Evolutionary conservation across 2,797 vertebrate species (phyloP).

Genomic region (Dermochelys coriacea): DNA sequence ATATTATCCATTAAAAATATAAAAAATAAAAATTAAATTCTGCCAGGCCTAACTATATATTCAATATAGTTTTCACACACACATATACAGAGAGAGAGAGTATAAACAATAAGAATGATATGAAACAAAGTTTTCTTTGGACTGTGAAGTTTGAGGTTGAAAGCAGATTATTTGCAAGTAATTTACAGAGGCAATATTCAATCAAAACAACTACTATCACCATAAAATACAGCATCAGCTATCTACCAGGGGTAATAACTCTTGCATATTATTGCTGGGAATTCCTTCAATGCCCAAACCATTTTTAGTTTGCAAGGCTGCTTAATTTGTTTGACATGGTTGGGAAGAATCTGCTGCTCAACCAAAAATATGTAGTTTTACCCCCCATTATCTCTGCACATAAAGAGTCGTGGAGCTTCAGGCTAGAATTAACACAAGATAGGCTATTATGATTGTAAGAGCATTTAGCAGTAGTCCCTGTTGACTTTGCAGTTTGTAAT

Average conservation of each 20-base stretch:
- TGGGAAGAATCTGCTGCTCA: constrained; percentile 73
- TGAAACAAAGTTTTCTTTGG: constrained; percentile 31
- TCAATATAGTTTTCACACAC: neutral
- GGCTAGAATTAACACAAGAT: constrained; percentile 88
- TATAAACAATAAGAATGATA: neutral
- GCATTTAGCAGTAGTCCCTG: constrained; percentile 82
- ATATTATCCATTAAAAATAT: neutral
- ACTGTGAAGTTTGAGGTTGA: constrained; percentile 45
- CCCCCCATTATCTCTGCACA: constrained; percentile 82
- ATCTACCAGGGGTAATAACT: constrained; percentile 84
- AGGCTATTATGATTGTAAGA: constrained; percentile 84
- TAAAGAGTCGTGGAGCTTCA: constrained; percentile 82
- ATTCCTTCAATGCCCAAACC: constrained; percentile 80
- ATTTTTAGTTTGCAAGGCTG: constrained; percentile 79
- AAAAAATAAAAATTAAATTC: neutral
- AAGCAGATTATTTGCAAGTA: constrained; percentile 78
- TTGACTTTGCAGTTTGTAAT: constrained; percentile 81
- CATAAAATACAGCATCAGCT: constrained; percentile 74
- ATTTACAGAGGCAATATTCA: constrained; percentile 79
- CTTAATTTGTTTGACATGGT: constrained; percentile 84
- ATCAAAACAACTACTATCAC: constrained; percentile 81
- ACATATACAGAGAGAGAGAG: neutral
- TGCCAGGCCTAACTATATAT: neutral
- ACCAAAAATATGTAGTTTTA: constrained; percentile 76
- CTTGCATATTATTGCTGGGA: constrained; percentile 84